phyloP scores from a whole-genome alignment of 2,888 invertebrate genomes.

The Empis livida region DNA sequence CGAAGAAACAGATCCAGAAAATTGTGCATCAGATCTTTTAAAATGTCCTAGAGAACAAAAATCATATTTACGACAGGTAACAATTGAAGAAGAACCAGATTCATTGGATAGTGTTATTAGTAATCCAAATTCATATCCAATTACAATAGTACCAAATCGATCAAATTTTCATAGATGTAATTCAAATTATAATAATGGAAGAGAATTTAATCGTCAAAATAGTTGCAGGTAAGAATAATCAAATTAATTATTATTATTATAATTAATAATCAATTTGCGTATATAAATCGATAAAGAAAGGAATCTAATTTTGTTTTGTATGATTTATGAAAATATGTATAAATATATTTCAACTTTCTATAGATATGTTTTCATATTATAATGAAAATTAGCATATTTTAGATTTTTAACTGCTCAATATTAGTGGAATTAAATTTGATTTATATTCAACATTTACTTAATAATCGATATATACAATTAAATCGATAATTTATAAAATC shows the following conservation, averaged over 20 bases:
- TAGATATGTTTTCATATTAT: not conserved
- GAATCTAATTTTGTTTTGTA: too few species aligned
- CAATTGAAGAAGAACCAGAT: slow-evolving; percentile 33
- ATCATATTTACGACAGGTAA: slow-evolving; percentile 18
- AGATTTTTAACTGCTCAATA: too few species aligned
- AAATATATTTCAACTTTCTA: too few species aligned
- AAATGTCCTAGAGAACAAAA: slow-evolving; percentile 10
- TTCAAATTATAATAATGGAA: slow-evolving; percentile 21
- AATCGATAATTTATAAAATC: too few species aligned
- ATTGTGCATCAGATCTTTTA: slow-evolving; percentile 7
- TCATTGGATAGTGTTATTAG: slow-evolving; percentile 34
- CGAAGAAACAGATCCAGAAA: slow-evolving; percentile 7
- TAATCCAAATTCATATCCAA: slow-evolving; percentile 34
- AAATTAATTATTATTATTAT: too few species aligned
- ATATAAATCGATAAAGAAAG: too few species aligned
- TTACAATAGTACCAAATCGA: slow-evolving; percentile 34
- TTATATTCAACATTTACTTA: too few species aligned
- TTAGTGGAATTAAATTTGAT: too few species aligned
- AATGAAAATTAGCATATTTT: too few species aligned
- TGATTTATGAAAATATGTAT: too few species aligned
- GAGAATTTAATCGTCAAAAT: slow-evolving; percentile 26
- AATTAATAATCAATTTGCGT: too few species aligned
- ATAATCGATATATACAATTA: too few species aligned
- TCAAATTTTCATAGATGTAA: slow-evolving; percentile 27
- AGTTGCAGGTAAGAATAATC: slow-evolving; percentile 27